Evolutionary conservation across 2,888 invertebrate genomes (phyloP).

Genomic region (Lepidochitona cinerea): DNA sequence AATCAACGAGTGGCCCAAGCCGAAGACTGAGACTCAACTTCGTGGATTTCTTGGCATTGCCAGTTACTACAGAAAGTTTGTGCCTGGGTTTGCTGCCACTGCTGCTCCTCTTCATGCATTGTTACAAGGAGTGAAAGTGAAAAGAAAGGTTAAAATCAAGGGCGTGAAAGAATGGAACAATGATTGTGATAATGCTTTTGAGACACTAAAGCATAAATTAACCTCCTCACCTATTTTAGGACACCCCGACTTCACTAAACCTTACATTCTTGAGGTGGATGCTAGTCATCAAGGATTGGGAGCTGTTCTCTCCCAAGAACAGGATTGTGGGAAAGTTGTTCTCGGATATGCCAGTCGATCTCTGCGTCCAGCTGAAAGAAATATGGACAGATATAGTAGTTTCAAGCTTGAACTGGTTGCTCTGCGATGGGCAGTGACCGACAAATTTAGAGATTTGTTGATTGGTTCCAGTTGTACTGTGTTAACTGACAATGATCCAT

Average conservation of each 20-base stretch:
- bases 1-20: conserved; percentile 26
- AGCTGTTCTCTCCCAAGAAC: conserved; percentile 13
- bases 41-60: conserved; percentile 21
- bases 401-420: conserved; percentile 19
- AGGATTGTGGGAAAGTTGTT: conserved; percentile 9
- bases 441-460: too few relatives aligned
- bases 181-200: too few relatives aligned
- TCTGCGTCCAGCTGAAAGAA: not conserved
- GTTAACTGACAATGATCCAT: conserved; percentile 1
- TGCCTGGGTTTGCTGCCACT: conserved; percentile 19
- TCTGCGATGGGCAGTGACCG: too few relatives aligned
- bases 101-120: conserved; percentile 24
- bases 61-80: conserved; percentile 13
- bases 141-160: too few relatives aligned
- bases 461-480: too few relatives aligned
- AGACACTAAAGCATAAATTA: too few relatives aligned
- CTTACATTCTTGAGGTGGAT: not conserved
- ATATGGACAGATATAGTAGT: conserved; percentile 12
- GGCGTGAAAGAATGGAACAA: too few relatives aligned
- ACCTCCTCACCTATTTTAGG: too few relatives aligned
- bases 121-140: too few relatives aligned
- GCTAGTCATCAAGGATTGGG: not conserved
- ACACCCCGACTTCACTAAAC: too few relatives aligned
- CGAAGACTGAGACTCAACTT: conserved; percentile 11
- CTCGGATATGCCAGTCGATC: conserved; percentile 19